Evolutionary conservation across 2,888 invertebrate genomes (phyloP), one percentile per base, ranked within the genome.

Genomic region (Mythimna lalbum): DNA sequence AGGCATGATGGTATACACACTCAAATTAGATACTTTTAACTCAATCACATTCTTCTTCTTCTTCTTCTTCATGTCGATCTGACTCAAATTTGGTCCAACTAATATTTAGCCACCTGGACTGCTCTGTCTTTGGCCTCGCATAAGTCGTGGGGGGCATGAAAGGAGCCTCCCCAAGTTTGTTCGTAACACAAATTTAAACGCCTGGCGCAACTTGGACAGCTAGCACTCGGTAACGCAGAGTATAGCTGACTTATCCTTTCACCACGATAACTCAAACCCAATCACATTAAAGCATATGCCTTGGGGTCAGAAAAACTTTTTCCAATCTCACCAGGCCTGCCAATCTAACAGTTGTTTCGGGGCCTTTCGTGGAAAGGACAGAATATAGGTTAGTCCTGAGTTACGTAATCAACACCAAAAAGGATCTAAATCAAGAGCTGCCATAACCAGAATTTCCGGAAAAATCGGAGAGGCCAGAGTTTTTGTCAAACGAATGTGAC

Each of bases 401-500:
- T 79, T 62, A 73, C 31, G 43, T 80, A 80, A 73, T 70, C 59
- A 64, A 59, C 76, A 55, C 53, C 27, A 21, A 56, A 80, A 65
- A 56, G 36, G 67, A 76, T 69, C 62, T 69, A 76, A 81, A 68
- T 81, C 61, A 67, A 62, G 59, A 49, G 61, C 61, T 59, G 57
- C 69, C 33, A 55, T 76, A 76, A 50, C 69, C 43, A 17, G 27
- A 76, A 57, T 81, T 73, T 62, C 69, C 57, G 31, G 27, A 6
- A 1, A 73, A 73, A 73, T 78, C 10, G 43, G 43, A 9, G 12
- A 57, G 50, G 39, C 65, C 56, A 43, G 61, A 65, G 31, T 76
- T 81, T 67, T 59, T 68, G 76, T 76, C 81, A 81, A 76, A 76
- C 61, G 69, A 76, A 27, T 27, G 4, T 39, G 39, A 31, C 75